A percentile compares a stretch with the other conserved stretches of the same genome.
These are phyloP conservation scores for Cephus pulcher DNA, from an alignment of 2,888 invertebrate genomes.

Conservation along the genomic window DNA sequence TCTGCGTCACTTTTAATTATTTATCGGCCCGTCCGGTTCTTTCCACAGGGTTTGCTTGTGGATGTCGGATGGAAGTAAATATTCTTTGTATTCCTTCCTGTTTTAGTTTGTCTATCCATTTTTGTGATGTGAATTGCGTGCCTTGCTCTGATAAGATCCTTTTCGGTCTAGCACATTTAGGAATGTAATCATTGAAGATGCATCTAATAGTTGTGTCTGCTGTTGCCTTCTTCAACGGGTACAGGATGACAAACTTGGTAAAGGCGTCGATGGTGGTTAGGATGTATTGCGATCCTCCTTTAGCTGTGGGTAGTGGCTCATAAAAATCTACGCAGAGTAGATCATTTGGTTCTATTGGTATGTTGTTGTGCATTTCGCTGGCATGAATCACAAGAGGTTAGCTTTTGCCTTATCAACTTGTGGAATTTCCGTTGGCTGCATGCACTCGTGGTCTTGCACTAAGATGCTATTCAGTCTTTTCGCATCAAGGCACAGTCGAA, in stretches of 20 bases:
- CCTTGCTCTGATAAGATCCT: conserved; percentile 7
- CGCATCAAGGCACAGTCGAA: conserved; percentile 14
- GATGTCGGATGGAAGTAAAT: conserved; percentile 8
- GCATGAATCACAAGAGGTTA: background rate
- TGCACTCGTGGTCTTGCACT: conserved; percentile 16
- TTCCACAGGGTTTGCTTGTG: conserved; percentile 1
- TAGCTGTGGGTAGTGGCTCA: background rate
- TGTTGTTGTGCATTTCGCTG: background rate
- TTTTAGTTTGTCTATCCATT: background rate
- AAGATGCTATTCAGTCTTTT: conserved; percentile 17
- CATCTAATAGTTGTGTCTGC: conserved; percentile 6
- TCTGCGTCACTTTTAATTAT: no score
- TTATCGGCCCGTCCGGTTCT: background rate
- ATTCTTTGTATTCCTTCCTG: background rate
- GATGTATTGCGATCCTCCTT: background rate
- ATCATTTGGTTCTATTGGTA: background rate
- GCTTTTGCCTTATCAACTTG: background rate
- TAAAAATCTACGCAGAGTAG: conserved; percentile 11
- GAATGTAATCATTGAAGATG: conserved; percentile 5
- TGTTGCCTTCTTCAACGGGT: background rate
- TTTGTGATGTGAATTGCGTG: conserved; percentile 8
- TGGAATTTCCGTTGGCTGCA: conserved; percentile 9
- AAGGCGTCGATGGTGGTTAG: conserved; percentile 7
- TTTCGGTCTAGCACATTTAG: background rate
- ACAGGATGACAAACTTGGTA: background rate